Conservation (phyloP, 2,797 vertebrate genomes). For the Spondyliosoma cantharus region DNA sequence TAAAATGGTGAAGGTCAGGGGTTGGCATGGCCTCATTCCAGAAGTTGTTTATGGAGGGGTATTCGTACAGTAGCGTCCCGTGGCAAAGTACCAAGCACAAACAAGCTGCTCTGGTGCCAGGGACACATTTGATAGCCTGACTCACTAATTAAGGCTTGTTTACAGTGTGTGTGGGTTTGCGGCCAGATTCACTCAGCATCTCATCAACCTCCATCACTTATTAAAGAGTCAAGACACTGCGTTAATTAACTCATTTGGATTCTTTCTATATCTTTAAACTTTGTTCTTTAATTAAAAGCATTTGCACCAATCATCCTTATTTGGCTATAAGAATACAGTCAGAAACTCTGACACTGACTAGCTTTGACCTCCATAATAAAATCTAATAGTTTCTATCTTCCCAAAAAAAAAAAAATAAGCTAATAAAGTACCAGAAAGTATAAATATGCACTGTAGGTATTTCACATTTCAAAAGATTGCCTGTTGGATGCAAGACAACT, state of each 20-base stretch:
- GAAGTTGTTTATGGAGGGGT: not conserved
- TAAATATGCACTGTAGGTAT: too few species aligned
- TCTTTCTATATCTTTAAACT: not conserved
- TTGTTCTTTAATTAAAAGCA: not conserved
- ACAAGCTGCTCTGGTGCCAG: slow-evolving; percentile 63
- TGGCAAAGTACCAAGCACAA: slow-evolving; percentile 48
- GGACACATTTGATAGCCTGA: slow-evolving; percentile 43
- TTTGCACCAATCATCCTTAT: not conserved
- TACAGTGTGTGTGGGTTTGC: slow-evolving; percentile 35
- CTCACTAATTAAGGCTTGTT: slow-evolving; percentile 68
- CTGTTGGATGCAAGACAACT: not conserved
- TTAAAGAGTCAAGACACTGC: not conserved
- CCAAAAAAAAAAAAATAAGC: too few species aligned
- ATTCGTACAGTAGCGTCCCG: slow-evolving; percentile 2
- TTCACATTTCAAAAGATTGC: not conserved
- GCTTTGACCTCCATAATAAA: not conserved
- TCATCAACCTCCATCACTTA: not conserved
- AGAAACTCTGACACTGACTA: not conserved
- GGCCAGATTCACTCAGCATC: slow-evolving; percentile 5
- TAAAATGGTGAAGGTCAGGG: too few species aligned
- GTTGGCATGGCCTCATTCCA: too few species aligned
- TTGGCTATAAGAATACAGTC: not conserved
- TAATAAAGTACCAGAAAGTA: too few species aligned
- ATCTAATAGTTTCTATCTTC: not conserved
- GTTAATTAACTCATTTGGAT: not conserved